Conservation (phyloP, 2,797 vertebrate genomes). For the Gila robusta region DNA sequence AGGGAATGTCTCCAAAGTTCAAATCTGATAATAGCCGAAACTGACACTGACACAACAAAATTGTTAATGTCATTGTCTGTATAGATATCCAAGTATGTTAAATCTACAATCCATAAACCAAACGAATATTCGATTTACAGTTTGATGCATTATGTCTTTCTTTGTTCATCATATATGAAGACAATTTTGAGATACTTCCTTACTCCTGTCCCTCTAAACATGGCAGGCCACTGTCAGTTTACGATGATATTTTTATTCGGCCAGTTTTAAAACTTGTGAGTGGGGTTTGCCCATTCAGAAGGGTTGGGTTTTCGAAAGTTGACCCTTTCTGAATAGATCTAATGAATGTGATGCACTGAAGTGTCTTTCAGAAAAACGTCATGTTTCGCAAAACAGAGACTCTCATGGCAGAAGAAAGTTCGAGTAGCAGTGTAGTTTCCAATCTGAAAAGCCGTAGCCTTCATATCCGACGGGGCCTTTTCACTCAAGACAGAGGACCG, state of each 20-base stretch:
- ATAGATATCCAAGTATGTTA: neutral
- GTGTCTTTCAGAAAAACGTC: neutral
- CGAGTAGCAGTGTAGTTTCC: constrained; percentile 61
- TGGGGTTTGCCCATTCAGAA: neutral
- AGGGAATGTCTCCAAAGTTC: constrained; percentile 47
- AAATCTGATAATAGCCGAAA: neutral
- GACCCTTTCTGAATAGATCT: neutral
- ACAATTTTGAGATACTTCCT: constrained; percentile 32
- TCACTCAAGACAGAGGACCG: constrained; percentile 21
- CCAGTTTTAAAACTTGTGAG: neutral
- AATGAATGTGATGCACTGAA: neutral
- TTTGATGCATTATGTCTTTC: neutral
- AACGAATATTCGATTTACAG: neutral
- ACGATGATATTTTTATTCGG: neutral
- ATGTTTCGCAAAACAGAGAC: constrained; percentile 29
- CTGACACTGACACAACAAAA: neutral
- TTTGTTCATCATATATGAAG: no score
- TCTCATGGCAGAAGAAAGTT: constrained; percentile 68
- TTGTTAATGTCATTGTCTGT: neutral
- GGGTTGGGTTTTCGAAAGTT: neutral
- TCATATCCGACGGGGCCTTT: constrained; percentile 43
- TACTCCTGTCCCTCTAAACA: neutral
- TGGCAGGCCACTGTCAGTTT: constrained; percentile 12
- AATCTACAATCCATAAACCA: neutral
- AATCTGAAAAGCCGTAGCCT: constrained; percentile 24